phyloP scores from a whole-genome alignment of 2,113 vertebrate genomes.

The Cavia porcellus region DNA sequence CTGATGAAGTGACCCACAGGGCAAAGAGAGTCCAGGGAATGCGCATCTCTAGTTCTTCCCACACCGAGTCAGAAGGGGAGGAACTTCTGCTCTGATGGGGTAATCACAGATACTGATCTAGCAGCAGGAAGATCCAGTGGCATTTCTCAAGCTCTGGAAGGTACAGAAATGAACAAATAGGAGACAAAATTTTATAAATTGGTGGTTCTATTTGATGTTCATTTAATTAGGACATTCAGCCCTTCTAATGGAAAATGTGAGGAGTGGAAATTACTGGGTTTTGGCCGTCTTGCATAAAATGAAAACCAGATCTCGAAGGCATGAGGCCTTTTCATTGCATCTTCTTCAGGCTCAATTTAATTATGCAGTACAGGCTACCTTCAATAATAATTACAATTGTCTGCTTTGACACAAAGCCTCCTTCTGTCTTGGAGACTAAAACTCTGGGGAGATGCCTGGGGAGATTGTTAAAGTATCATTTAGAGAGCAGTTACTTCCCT shows the following conservation, averaged over 20 bases:
- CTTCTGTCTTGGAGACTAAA: conserved; percentile 45
- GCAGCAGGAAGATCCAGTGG: not conserved
- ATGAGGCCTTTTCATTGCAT: conserved; percentile 61
- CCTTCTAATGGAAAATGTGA: conserved; percentile 74
- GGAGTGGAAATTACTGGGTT: conserved; percentile 73
- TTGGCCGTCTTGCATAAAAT: conserved; percentile 56
- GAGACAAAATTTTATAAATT: conserved; percentile 70
- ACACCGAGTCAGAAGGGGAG: not conserved
- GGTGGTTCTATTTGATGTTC: conserved; percentile 72
- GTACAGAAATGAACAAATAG: conserved; percentile 48
- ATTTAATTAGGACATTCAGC: conserved; percentile 79
- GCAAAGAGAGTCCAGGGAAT: not conserved
- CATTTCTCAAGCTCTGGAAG: conserved; percentile 64
- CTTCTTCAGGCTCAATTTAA: conserved; percentile 71
- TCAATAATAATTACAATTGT: conserved; percentile 75
- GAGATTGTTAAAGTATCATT: not conserved
- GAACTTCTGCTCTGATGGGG: not conserved
- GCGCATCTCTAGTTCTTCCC: not conserved
- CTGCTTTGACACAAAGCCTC: conserved; percentile 59
- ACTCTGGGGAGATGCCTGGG: not conserved
- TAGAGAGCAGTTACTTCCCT: not conserved
- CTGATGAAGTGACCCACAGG: not conserved
- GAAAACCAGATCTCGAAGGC: conserved; percentile 75
- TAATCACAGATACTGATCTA: conserved; percentile 52
- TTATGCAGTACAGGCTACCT: conserved; percentile 72